Evolutionary conservation across 2,888 invertebrate species (phyloP).

Genomic region (Cephus runcator): DNA sequence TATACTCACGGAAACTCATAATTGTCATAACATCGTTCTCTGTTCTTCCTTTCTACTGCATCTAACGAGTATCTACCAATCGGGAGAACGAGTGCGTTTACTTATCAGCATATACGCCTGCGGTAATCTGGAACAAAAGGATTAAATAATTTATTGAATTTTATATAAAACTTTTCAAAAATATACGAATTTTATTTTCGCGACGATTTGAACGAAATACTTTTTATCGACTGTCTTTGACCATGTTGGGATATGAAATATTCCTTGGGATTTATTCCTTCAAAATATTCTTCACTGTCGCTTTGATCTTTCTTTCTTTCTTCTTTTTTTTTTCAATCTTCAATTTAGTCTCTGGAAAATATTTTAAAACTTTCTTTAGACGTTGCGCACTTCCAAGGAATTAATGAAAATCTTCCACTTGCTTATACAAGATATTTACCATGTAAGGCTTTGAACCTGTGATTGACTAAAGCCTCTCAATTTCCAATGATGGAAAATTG

Average conservation of each 20-base stretch:
- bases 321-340: neutral
- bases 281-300: neutral
- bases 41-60: neutral
- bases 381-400: neutral
- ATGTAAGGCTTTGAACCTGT: constrained; percentile 1
- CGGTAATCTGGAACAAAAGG: neutral
- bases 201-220: too few relatives aligned
- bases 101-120: neutral
- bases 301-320: neutral
- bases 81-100: neutral
- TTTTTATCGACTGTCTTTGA: too few relatives aligned
- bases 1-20: constrained; percentile 57
- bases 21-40: constrained; percentile 59
- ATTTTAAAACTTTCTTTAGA: neutral
- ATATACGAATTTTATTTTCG: neutral
- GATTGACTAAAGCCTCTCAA: constrained; percentile 2
- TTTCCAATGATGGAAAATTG: neutral
- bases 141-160: neutral
- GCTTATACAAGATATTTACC: neutral
- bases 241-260: too few relatives aligned
- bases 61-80: neutral
- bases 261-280: neutral
- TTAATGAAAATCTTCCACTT: neutral
- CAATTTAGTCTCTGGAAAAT: neutral
- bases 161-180: neutral